Evolutionary conservation across 2,888 invertebrate genomes (phyloP).

Genomic region (Allolobophora icterica): DNA sequence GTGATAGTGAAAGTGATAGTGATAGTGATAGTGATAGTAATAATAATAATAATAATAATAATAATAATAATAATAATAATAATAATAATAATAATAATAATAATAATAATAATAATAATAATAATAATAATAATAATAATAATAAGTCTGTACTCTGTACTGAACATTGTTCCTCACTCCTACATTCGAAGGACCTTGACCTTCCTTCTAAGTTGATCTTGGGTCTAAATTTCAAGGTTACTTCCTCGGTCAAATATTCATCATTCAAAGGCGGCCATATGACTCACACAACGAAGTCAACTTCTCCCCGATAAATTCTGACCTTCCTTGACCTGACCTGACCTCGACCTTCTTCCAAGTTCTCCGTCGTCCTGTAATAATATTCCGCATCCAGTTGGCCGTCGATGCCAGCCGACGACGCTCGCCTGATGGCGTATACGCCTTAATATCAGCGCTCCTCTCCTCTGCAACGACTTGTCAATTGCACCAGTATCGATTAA

Average conservation of each 20-base stretch:
- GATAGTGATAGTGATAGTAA: too few species aligned
- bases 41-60: too few species aligned
- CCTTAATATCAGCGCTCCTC: background rate
- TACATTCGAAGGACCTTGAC: background rate
- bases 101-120: too few species aligned
- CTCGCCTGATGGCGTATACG: background rate
- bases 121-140: too few species aligned
- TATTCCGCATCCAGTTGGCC: background rate
- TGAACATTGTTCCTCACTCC: background rate
- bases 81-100: too few species aligned
- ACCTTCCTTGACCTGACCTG: background rate
- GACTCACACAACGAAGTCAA: background rate
- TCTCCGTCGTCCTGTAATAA: background rate
- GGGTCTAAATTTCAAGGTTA: background rate
- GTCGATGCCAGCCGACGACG: background rate
- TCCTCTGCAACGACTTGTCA: background rate
- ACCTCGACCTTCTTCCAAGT: conserved; percentile 6
- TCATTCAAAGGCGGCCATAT: background rate
- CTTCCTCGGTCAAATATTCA: background rate
- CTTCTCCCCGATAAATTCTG: background rate
- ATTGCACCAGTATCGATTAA: conserved; percentile 11
- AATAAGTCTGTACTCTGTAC: too few species aligned
- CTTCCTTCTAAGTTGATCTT: background rate
- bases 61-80: too few species aligned
- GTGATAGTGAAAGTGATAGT: too few species aligned